Evolutionary conservation across 2,797 vertebrate species (phyloP), one percentile per base, ranked within the genome.

Genomic region (Harpagifer antarcticus): DNA sequence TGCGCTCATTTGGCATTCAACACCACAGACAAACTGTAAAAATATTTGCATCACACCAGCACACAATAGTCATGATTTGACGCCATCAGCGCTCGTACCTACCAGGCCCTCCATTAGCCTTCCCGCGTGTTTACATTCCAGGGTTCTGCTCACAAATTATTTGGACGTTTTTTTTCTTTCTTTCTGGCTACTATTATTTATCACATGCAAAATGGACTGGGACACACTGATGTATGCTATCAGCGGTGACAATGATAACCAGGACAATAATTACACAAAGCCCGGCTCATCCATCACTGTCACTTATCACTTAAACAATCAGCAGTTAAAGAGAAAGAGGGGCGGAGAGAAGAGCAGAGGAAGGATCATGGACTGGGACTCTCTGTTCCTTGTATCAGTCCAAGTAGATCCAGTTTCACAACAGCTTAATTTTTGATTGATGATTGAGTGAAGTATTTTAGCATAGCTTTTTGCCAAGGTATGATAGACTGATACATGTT

Each of bases 211-310:
- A 93, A 91, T 84, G 88, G 89, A 81, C 78, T 77, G 82, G 88
- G 91, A 93, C 91, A 90, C 69, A 1, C 74, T 92, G 93, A 94
- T 92, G 87, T 88, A 89, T 89, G 92, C 91, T 90, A 92, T 94
- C 91, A 90, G 90, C 85, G 67, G 82, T 91, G 92, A 93, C 93
- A 93, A 88, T 84, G 91, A 95, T 94, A 94, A 94, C 92, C 89
- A 90, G 87, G 88, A 92, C 92, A 93, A 93, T 95, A 95, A 95
- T 95, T 94, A 93, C 92, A 87, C 88, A 91, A 91, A 88, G 87
- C 90, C 86, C 31, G 31, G 70, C 84, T 88, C 94, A 94, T 95
- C 93, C 91, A 94, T 95, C 95, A 94, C 62, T 74, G 90, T 92
- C 93, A 93, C 91, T 93, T 94, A 94, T 94, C 92, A 92, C 91